These are phyloP conservation scores for Isotomurus palustris DNA, from an alignment of 2,888 invertebrate genomes.

Conservation along the genomic window DNA sequence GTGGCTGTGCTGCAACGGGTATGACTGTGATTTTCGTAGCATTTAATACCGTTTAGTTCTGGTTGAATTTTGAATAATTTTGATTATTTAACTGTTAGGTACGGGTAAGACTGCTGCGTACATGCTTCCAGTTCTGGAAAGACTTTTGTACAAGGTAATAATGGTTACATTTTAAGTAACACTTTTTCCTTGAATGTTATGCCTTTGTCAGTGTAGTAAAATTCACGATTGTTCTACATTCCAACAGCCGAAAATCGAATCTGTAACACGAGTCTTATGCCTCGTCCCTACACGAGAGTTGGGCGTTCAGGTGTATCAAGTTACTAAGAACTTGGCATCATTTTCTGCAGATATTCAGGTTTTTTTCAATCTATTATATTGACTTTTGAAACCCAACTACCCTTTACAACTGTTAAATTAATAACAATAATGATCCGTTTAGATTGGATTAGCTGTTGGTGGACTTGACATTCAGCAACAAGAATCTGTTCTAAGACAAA, in stretches of 20 bases:
- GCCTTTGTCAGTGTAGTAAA: background rate
- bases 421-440: slow-evolving; percentile 51
- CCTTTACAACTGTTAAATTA: slow-evolving; percentile 5
- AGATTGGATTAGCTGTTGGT: slow-evolving; percentile 79
- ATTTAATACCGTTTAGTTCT: too few relatives aligned
- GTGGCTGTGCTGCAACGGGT: slow-evolving; percentile 99
- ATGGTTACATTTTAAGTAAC: slow-evolving; percentile 57
- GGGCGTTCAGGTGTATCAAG: slow-evolving; percentile 96
- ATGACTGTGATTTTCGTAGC: too few relatives aligned
- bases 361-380: background rate
- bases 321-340: slow-evolving; percentile 83
- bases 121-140: slow-evolving; percentile 93
- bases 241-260: slow-evolving; percentile 39
- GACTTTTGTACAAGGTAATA: slow-evolving; percentile 83
- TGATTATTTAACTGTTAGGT: slow-evolving; percentile 95
- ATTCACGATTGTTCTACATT: background rate
- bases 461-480: slow-evolving; percentile 77
- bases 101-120: slow-evolving; percentile 98
- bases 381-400: background rate
- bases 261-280: slow-evolving; percentile 78
- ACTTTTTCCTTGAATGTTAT: background rate
- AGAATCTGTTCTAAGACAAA: slow-evolving; percentile 76
- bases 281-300: slow-evolving; percentile 95
- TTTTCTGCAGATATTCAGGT: slow-evolving; percentile 60
- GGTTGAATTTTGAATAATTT: too few relatives aligned